Base-by-base conservation (phyloP, 2,113 vertebrate genomes). In the Ptilonorhynchus violaceus region DNA sequence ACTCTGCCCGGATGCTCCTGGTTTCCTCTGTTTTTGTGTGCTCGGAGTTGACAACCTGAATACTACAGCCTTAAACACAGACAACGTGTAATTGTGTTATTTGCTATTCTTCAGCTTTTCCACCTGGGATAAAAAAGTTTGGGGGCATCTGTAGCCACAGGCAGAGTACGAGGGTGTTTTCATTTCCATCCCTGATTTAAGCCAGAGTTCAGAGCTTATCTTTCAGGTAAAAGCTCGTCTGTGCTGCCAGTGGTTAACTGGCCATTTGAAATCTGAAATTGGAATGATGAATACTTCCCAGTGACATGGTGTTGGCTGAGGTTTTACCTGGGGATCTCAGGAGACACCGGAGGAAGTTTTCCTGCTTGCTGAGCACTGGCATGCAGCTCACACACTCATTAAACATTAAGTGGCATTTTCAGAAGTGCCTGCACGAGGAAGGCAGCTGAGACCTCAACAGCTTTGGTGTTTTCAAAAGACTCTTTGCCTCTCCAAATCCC, bases 31-130 rank as follows among this genome's bases (percentile, higher is more conserved):
- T 66, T 31, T 15, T 37, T 21, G 4, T 1, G 2, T 3, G 20
- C 39, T 69, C 20, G 9, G 39, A 41, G 33, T 2, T 49, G 52
- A 33, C n/a, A 42, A 15, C 21, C 39, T 6, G 25, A 31, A 24
- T 15, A 13, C 13, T 9, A 3, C 31, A 35, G 6, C 13, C 58
- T 70, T 16, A 8, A 56, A 16, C 4, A 33, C n/a, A 33, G 53
- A 31, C 2, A 14, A 10, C 17, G 3, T 5, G 8, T 4, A 7
- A 3, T 11, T 20, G 27, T 27, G 28, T 13, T 39, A 17, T 55
- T 35, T 44, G 14, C 33, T 55, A 19, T 8, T 73, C 41, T 78
- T 87, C 60, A 47, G 56, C 50, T 75, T 88, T 56, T 44, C 22
- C 28, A 76, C 7, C 13, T 5, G 11, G 30, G 18, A 49, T 22